Conservation (phyloP, 2,113 vertebrate genomes). For the Cynoglossus semilaevis region DNA sequence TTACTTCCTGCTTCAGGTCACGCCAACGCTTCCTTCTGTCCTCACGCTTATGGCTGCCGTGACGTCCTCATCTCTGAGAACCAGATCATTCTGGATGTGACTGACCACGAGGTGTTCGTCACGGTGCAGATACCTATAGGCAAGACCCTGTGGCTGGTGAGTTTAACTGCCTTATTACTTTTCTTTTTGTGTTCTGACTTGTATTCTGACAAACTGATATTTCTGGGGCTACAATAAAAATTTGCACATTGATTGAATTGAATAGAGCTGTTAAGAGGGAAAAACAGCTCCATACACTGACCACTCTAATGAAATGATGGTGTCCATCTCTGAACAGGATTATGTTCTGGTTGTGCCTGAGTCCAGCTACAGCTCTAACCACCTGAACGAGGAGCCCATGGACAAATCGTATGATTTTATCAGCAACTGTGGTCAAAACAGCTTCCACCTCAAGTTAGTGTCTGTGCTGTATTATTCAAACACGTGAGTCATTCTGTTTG, state of each 20-base stretch:
- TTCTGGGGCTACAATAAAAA: too few relatives aligned
- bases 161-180: constrained; percentile 3
- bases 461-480: too few relatives aligned
- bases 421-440: constrained; percentile 88
- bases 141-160: constrained; percentile 91
- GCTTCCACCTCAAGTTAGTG: constrained; percentile 88
- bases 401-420: constrained; percentile 98
- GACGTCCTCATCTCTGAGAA: constrained; percentile 85
- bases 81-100: constrained; percentile 86
- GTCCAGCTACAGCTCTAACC: constrained; percentile 81
- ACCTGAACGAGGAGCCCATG: constrained; percentile 86
- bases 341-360: constrained; percentile 90
- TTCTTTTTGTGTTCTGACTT: background rate
- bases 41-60: constrained; percentile 89
- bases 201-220: background rate
- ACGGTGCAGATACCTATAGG: constrained; percentile 84
- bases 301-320: background rate
- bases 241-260: too few relatives aligned
- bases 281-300: too few relatives aligned
- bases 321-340: constrained; percentile 73
- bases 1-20: constrained; percentile 76
- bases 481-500: background rate
- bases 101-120: constrained; percentile 83
- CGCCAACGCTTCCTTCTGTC: constrained; percentile 88
- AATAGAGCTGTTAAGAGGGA: too few relatives aligned